Conservation (phyloP, 2,797 vertebrate genomes). For the Chromobotia macracanthus region DNA sequence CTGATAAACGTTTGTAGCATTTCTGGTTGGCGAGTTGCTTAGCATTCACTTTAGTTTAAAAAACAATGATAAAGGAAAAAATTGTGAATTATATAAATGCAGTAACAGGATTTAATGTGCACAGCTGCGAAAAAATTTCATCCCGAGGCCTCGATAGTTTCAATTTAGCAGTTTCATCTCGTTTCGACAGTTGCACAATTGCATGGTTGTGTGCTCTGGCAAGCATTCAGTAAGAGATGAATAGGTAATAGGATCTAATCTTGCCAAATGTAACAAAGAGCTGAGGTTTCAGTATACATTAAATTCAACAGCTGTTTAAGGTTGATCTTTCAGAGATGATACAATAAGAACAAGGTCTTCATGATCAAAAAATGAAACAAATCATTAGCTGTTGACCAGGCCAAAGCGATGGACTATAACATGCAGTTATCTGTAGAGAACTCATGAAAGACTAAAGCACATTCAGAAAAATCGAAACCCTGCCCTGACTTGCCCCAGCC, state of each 20-base stretch:
- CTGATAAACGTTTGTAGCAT: slow-evolving; percentile 64
- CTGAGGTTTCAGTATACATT: slow-evolving; percentile 37
- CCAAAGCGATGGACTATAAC: neutral
- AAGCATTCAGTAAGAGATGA: slow-evolving; percentile 35
- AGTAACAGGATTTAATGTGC: slow-evolving; percentile 31
- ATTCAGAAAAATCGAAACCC: neutral
- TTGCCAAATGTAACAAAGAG: slow-evolving; percentile 37
- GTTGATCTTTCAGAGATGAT: slow-evolving; percentile 5
- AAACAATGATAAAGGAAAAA: neutral
- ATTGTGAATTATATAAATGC: neutral
- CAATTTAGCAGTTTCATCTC: slow-evolving; percentile 38
- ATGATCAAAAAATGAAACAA: neutral
- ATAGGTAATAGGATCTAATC: slow-evolving; percentile 44
- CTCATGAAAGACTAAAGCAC: neutral
- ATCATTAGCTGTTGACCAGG: neutral
- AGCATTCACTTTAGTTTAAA: slow-evolving; percentile 3
- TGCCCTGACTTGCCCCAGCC: slow-evolving; percentile 3
- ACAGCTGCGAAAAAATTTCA: slow-evolving; percentile 15
- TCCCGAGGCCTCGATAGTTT: slow-evolving; percentile 20
- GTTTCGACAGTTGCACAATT: slow-evolving; percentile 43
- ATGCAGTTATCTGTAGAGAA: neutral
- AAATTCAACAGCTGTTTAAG: neutral
- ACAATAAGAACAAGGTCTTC: slow-evolving; percentile 1
- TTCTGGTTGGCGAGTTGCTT: slow-evolving; percentile 63
- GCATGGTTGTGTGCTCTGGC: slow-evolving; percentile 36